Conservation (phyloP, 1,140 invertebrate species). For the Scaptomyza montana region DNA sequence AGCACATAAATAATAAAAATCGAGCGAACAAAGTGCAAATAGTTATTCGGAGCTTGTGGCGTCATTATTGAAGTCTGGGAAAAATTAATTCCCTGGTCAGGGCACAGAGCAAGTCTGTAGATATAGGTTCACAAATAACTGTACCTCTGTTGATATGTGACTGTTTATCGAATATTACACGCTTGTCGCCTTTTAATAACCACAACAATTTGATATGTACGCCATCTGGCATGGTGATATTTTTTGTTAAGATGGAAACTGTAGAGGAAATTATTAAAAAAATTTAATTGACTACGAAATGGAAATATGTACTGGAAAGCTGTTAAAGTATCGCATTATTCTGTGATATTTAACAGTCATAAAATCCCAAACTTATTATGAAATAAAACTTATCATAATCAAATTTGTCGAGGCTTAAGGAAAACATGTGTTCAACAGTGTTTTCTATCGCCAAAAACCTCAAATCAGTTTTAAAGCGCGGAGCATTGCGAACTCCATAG, state of each 20-base stretch:
- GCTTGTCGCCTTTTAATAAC: not conserved
- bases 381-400: too few species aligned
- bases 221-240: too few species aligned
- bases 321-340: too few species aligned
- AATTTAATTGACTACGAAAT: too few species aligned
- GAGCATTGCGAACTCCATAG: conserved; percentile 24
- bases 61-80: conserved; percentile 30
- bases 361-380: too few species aligned
- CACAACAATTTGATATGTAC: not conserved
- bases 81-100: conserved; percentile 29
- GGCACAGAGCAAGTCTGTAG: conserved; percentile 29
- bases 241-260: too few species aligned
- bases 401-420: too few species aligned
- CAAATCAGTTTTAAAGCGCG: conserved; percentile 21
- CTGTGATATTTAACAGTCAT: too few species aligned
- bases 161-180: not conserved
- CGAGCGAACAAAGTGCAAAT: conserved; percentile 48
- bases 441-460: not conserved
- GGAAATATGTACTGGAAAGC: too few species aligned
- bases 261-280: too few species aligned
- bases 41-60: conserved; percentile 45
- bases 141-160: not conserved
- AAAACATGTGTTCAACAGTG: too few species aligned
- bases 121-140: too few species aligned
- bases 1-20: conserved; percentile 27